Percentiles rank a stretch among this genome's conserved stretches.
Conservation (phyloP, 2,113 vertebrate species). For the Ibidorhyncha struthersii region DNA sequence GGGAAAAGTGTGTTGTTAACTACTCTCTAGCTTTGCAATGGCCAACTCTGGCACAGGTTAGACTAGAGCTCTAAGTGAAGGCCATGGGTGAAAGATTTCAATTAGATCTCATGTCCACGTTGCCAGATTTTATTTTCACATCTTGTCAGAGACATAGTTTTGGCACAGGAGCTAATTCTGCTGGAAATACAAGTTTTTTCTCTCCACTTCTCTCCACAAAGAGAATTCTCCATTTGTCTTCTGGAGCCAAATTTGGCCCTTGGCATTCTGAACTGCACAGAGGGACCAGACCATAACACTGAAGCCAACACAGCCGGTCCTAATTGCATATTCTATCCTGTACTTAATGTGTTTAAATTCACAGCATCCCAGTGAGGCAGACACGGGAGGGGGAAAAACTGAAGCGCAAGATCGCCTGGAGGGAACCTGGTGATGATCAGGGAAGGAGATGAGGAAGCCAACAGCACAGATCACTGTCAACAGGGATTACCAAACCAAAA, state of each 20-base stretch:
- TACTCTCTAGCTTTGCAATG: background rate
- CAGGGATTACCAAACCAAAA: background rate
- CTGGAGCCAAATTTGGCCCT: background rate
- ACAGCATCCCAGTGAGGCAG: background rate
- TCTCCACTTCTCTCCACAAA: background rate
- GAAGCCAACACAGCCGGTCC: background rate
- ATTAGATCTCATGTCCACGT: background rate
- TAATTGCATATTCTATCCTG: background rate
- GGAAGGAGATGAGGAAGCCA: background rate
- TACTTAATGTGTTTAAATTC: background rate
- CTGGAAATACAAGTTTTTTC: background rate
- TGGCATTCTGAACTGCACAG: background rate
- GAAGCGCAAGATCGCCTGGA: background rate
- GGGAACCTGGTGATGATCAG: background rate
- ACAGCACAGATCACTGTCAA: background rate
- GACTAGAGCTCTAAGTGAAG: background rate
- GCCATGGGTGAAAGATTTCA: background rate
- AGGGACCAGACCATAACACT: background rate
- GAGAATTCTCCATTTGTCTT: background rate
- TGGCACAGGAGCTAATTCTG: background rate
- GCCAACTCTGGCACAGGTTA: background rate
- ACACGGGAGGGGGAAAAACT: background rate
- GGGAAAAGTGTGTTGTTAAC: background rate
- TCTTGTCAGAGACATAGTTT: background rate
- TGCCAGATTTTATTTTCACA: background rate